Percentiles rank a stretch among this genome's conserved stretches.
Conservation (phyloP, 2,797 vertebrate genomes). For the Stomatorhinus walkeri region DNA sequence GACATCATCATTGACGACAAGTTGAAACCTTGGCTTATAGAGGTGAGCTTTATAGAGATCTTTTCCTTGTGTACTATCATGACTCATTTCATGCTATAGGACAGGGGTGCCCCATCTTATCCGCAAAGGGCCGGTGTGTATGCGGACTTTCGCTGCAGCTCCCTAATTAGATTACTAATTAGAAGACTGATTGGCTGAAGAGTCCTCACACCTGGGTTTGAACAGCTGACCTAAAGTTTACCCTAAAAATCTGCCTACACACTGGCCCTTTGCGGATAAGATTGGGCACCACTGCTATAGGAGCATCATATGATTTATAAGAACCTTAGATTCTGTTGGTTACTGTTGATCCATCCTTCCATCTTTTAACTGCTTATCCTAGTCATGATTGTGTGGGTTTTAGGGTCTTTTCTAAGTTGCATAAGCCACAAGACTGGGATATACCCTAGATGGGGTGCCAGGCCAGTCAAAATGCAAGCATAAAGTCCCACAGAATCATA, state of each 20-base stretch:
- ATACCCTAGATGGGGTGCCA: neutral
- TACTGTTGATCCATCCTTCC: neutral
- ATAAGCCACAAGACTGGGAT: neutral
- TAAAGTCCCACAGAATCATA: neutral
- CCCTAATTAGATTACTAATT: too few relatives aligned
- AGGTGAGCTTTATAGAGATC: slow-evolving; percentile 60
- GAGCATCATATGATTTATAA: neutral
- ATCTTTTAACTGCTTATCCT: neutral
- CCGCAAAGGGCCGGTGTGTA: too few relatives aligned
- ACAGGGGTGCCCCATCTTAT: too few relatives aligned
- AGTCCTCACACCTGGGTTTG: too few relatives aligned
- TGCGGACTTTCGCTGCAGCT: too few relatives aligned
- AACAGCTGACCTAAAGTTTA: too few relatives aligned
- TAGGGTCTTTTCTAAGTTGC: neutral
- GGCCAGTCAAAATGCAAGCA: neutral
- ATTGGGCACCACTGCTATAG: too few relatives aligned
- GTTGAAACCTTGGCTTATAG: slow-evolving; percentile 96
- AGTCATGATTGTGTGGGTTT: neutral
- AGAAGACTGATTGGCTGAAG: too few relatives aligned
- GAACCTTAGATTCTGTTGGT: neutral
- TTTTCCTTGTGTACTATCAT: neutral
- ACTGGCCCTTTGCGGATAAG: too few relatives aligned
- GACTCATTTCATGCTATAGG: neutral
- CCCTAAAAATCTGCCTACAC: too few relatives aligned
- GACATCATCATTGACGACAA: slow-evolving; percentile 98